Percentiles rank a stretch among this genome's conserved stretches.
Conservation (phyloP, 2,888 invertebrate genomes). For the Brachyptera putata region DNA sequence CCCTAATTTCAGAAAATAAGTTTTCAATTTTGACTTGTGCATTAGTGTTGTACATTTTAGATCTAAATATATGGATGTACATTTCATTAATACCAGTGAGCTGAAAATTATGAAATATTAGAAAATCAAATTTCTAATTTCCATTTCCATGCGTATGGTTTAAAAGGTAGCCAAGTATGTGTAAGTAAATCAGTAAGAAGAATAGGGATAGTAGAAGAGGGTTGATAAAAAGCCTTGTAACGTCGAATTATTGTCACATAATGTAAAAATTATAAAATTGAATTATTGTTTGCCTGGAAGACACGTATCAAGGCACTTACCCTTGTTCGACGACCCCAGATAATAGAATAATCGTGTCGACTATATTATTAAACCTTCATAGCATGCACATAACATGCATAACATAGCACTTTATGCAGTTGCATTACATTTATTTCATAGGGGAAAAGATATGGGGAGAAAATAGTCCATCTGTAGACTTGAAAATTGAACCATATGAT, state of each 20-base stretch:
- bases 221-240: no score
- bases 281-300: background rate
- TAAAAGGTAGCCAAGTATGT: no score
- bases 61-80: no score
- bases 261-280: background rate
- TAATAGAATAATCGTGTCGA: constrained; percentile 23
- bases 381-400: constrained; percentile 4
- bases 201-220: no score
- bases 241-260: background rate
- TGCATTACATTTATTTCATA: background rate
- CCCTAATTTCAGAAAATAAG: no score
- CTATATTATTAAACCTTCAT: constrained; percentile 23
- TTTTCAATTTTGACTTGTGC: no score
- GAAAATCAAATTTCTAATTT: no score
- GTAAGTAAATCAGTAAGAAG: no score
- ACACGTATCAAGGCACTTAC: constrained; percentile 1
- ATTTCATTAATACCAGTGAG: no score
- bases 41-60: no score
- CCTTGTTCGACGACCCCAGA: background rate
- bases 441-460: background rate
- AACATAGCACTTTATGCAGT: constrained; percentile 4
- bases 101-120: no score
- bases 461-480: constrained; percentile 1
- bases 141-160: no score
- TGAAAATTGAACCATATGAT: constrained; percentile 17